Base-by-base conservation (phyloP, 2,888 invertebrate species). In the Folsomia manolachei region DNA sequence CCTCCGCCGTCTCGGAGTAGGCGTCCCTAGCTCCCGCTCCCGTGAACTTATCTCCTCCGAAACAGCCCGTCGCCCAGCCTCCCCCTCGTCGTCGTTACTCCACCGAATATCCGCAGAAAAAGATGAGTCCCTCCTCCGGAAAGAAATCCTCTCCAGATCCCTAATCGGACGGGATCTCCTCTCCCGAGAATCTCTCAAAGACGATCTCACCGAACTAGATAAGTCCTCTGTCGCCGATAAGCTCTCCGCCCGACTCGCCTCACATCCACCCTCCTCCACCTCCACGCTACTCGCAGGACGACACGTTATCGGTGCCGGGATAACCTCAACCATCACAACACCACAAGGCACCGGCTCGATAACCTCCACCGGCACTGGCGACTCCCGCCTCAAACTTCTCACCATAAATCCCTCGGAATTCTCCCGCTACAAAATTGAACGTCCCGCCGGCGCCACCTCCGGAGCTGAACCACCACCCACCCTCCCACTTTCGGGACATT, bases 401-500 rank as follows among this genome's bases (percentile, higher is more conserved):
- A 81, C 81, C 14, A 81, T 81, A 71, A 81, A 81, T 75, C 81
- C 81, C 71, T 81, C 81, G 70, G 80, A 79, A 75, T 75, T 75
- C 70, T 70, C 73, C 73, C 73, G 75, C 39, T 94, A 95, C 85
- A 94, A 94, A 86, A 89, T 93, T 82, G 94, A 94, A 82, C 93
- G 93, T 82, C 90, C 87, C 68, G 83, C 85, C 1, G 69, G 86
- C 86, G 61, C 88, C 87, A 63, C 88, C 87, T 69, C 84, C 71
- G 80, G 84, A 74, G 78, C 82, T 56, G 82, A 82, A 25, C 27
- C 74, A 62, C 86, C 87, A 14, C 79, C 87, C 27, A 86, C 51
- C 62, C 21, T 14, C 62, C 19, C 72, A 72, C 7, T 39, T 14
- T 25, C 73, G 21, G 81, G 81, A 24, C 81, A 81, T 68, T 80